These are phyloP conservation scores for Macrophya annulata DNA, from an alignment of 2,888 invertebrate genomes.

Conservation along the genomic window DNA sequence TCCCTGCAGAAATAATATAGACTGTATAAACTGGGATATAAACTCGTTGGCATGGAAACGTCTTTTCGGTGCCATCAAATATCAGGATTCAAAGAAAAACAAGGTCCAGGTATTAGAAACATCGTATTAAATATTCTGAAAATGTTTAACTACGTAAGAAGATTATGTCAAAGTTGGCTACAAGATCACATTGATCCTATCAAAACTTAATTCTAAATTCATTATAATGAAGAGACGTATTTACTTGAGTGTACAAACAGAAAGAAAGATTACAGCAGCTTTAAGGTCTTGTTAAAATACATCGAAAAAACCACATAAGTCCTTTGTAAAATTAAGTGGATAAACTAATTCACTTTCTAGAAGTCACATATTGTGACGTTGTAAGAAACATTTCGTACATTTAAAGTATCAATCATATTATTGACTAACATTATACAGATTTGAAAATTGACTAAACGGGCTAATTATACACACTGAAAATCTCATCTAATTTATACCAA, in stretches of 20 bases:
- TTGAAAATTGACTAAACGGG: too few relatives aligned
- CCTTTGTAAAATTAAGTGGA: not conserved
- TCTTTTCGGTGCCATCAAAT: not conserved
- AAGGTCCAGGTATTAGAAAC: not conserved
- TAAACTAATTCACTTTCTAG: too few relatives aligned
- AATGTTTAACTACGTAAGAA: not conserved
- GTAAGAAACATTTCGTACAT: not conserved
- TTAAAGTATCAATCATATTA: not conserved
- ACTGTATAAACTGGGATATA: constrained; percentile 10
- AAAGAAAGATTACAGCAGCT: not conserved
- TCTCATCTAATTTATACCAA: not conserved
- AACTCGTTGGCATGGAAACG: constrained; percentile 17
- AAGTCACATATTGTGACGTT: too few relatives aligned
- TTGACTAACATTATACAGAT: not conserved
- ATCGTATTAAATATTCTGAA: not conserved
- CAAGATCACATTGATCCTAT: not conserved
- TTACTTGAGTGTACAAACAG: not conserved
- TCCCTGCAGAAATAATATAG: not conserved
- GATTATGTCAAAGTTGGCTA: not conserved
- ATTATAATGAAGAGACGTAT: not conserved
- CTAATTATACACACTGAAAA: not conserved
- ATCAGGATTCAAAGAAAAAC: not conserved
- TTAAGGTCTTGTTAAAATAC: not conserved
- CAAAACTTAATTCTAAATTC: not conserved
- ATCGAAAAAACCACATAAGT: not conserved